Evolutionary conservation across 2,113 vertebrate genomes (phyloP), one percentile per base, ranked within the genome.

Genomic region (Nettapus auritus): DNA sequence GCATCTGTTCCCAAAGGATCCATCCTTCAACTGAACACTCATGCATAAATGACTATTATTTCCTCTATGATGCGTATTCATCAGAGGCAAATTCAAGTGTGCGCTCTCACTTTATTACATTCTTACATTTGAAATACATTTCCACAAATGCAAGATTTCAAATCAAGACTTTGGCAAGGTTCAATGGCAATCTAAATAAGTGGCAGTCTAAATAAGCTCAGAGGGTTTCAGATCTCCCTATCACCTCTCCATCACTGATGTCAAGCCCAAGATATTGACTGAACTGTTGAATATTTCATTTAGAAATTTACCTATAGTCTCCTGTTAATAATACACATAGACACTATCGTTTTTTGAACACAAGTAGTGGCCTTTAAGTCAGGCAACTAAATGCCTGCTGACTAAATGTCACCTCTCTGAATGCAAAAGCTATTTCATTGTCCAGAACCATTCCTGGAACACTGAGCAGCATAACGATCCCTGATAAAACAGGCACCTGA

Each of bases 401-500:
- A 82, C 67, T 85, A 79, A 90, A 95, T 75, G 86, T 66, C 93
- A 75, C 64, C 11, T 88, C 74, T 56, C 36, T 66, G 46, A 96
- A 86, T 26, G 36, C 31, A 56, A 86, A 91, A 83, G 75, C 38
- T 88, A 59, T 86, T 93, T 91, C 88, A 91, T 56, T 95, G 92
- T 89, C 71, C 75, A 62, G 82, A 84, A 82, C 83, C 75, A 42
- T 74, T 90, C 85, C 53, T 93, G 89, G 50, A 93, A 93, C 90
- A 81, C 82, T 86, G 76, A 94, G 83, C 40, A 95, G 88, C 60
- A 89, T 86, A 93, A 87, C 9, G 26, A 92, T 75, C 71, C 63
- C 76, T 92, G 76, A 90, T 80, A 88, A 86, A 95, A 82, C n/a
- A 82, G 95, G 62, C 75, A 96, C 89, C 69, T 73, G 88, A 81